A percentile compares a stretch with the other conserved stretches of the same genome.
phyloP scores from a whole-genome alignment of 2,113 vertebrate species.

The Leuciscus idus region DNA sequence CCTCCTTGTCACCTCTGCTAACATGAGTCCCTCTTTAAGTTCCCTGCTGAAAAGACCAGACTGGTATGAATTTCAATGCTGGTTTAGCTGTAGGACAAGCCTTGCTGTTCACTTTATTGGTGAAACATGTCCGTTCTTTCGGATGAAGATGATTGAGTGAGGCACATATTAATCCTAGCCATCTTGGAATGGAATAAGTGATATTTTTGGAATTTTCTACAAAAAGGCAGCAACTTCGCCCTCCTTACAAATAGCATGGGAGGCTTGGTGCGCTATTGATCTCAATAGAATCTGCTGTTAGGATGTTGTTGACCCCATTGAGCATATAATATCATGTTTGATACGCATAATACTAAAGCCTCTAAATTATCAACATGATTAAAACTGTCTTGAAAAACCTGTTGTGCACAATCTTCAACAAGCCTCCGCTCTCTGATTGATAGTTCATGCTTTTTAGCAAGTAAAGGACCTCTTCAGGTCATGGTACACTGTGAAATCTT shows the following conservation, averaged over 20 bases:
- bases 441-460: too few relatives aligned
- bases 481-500: too few relatives aligned
- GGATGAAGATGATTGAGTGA: neutral
- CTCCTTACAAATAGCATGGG: neutral
- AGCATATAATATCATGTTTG: neutral
- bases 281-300: neutral
- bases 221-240: neutral
- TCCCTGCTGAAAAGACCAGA: neutral
- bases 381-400: too few relatives aligned
- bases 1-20: constrained; percentile 17
- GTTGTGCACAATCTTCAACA: too few relatives aligned
- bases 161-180: neutral
- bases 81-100: neutral
- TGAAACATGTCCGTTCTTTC: neutral
- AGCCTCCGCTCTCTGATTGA: too few relatives aligned
- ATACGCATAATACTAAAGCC: neutral
- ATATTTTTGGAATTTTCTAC: neutral
- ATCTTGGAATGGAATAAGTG: neutral
- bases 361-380: too few relatives aligned
- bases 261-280: neutral
- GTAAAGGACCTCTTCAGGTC: too few relatives aligned
- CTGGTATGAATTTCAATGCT: neutral
- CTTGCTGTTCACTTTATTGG: neutral
- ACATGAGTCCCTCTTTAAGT: neutral
- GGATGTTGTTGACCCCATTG: too few relatives aligned